Percentiles rank a stretch among this genome's conserved stretches.
Evolutionary conservation across 2,797 vertebrate species (phyloP).

Genomic region (Schizopygopsis malacanthus): DNA sequence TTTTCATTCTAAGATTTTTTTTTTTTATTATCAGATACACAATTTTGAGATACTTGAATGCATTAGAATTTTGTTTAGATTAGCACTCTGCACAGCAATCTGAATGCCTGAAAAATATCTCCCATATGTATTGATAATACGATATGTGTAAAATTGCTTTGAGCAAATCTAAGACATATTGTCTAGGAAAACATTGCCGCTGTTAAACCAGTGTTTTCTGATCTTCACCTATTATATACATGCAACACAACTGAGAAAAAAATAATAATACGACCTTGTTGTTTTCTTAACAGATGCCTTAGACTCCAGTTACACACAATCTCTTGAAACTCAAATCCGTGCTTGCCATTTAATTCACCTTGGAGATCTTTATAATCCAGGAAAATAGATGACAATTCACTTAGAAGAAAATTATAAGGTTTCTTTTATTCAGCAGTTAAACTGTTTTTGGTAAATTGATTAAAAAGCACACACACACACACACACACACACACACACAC

Average conservation of each 20-base stretch:
- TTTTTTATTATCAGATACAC: no score
- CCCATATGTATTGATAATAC: not conserved
- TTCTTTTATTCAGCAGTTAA: not conserved
- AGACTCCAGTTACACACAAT: slow-evolving; percentile 22
- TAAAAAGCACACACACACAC: not conserved
- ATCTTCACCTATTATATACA: not conserved
- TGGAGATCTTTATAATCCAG: slow-evolving; percentile 5
- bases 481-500: not conserved
- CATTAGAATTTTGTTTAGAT: not conserved
- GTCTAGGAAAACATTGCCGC: not conserved
- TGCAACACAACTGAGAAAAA: not conserved
- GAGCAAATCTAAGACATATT: not conserved
- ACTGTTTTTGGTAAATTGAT: not conserved
- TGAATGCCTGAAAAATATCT: slow-evolving; percentile 8
- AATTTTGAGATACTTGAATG: not conserved
- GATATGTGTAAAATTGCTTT: not conserved
- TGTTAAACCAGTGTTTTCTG: not conserved
- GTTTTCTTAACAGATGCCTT: slow-evolving; percentile 23
- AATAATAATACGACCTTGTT: not conserved
- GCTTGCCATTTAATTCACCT: not conserved
- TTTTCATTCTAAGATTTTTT: not conserved
- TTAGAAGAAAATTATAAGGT: not conserved
- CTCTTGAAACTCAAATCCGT: slow-evolving; percentile 9
- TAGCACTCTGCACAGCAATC: not conserved
- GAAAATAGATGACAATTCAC: slow-evolving; percentile 7